Percentiles rank a stretch among this genome's conserved stretches.
These are phyloP conservation scores for Sinelater perroti DNA, from an alignment of 2,888 invertebrate genomes.

Conservation along the genomic window DNA sequence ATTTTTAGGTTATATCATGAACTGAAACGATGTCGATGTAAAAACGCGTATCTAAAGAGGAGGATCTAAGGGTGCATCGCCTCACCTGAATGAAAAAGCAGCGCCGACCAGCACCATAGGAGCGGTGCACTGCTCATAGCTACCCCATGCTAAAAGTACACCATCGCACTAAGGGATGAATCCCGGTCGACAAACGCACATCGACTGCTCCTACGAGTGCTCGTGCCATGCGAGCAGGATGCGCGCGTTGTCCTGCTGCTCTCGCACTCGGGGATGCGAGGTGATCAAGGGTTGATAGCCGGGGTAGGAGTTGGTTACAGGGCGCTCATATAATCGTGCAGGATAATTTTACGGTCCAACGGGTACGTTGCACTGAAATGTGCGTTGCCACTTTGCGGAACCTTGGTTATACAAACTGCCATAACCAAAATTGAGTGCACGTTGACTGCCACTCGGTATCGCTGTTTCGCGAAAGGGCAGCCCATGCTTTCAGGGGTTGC, in stretches of 20 bases:
- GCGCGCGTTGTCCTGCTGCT: slow-evolving; percentile 49
- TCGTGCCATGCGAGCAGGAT: slow-evolving; percentile 52
- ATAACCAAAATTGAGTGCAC: too few species aligned
- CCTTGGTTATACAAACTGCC: slow-evolving; percentile 14
- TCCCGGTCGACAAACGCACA: slow-evolving; percentile 51
- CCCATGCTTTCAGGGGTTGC: too few species aligned
- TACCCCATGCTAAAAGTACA: slow-evolving; percentile 52
- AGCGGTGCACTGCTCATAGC: slow-evolving; percentile 51
- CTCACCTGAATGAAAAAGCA: slow-evolving; percentile 50
- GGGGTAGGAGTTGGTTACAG: slow-evolving; percentile 37
- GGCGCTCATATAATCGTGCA: slow-evolving; percentile 34
- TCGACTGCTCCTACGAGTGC: slow-evolving; percentile 52
- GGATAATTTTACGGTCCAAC: slow-evolving; percentile 39
- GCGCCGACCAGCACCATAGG: slow-evolving; percentile 53
- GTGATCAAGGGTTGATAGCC: slow-evolving; percentile 49
- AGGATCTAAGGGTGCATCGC: too few species aligned
- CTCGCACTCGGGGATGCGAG: slow-evolving; percentile 45
- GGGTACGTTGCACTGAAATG: slow-evolving; percentile 31
- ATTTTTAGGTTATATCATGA: slow-evolving; percentile 5
- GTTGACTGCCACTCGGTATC: too few species aligned
- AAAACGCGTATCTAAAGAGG: slow-evolving; percentile 1
- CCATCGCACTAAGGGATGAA: slow-evolving; percentile 46
- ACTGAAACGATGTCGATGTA: background rate
- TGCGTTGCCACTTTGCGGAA: slow-evolving; percentile 17
- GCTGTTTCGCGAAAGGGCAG: too few species aligned